A percentile compares a stretch with the other conserved stretches of the same genome.
phyloP scores from a whole-genome alignment of 2,113 vertebrate genomes.

The Hirundichthys speculiger region DNA sequence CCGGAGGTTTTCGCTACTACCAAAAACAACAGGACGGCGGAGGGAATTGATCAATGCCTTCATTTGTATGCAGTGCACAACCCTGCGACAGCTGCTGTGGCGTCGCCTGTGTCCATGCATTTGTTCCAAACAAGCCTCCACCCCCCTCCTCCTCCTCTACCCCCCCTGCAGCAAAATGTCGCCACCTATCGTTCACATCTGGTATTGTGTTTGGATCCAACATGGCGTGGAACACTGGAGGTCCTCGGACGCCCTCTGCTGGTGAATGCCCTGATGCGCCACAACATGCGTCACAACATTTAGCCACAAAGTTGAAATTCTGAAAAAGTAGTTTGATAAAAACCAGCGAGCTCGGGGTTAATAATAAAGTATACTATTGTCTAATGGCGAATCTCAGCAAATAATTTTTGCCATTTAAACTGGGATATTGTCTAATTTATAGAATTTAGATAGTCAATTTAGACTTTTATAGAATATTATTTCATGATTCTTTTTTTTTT shows the following conservation, averaged over 20 bases:
- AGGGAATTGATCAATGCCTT: conserved; percentile 57
- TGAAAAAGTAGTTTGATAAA: background rate
- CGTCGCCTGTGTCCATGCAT: conserved; percentile 54
- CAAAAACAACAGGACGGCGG: conserved; percentile 47
- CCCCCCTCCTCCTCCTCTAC: too few relatives aligned
- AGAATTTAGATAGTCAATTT: background rate
- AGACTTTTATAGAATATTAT: too few relatives aligned
- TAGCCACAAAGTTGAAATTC: background rate
- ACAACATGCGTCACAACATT: background rate
- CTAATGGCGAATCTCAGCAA: too few relatives aligned
- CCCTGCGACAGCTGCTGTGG: conserved; percentile 75
- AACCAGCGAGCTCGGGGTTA: too few relatives aligned
- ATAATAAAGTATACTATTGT: too few relatives aligned
- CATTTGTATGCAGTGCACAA: conserved; percentile 73
- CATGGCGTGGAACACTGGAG: rapidly evolving
- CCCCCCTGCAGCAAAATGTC: conserved; percentile 42
- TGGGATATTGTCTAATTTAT: too few relatives aligned
- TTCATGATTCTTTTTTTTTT: too few relatives aligned
- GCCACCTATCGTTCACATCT: conserved; percentile 31
- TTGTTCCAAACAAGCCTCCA: conserved; percentile 39
- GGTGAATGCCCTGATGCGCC: background rate
- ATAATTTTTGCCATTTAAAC: too few relatives aligned
- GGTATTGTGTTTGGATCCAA: background rate
- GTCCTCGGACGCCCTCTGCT: conserved; percentile 39
- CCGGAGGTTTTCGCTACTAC: conserved; percentile 8